Evolutionary conservation across 92 coral and sea anemone species (phyloP), one percentile per base, ranked within the genome.

Genomic region (Epizoanthus illoricatus): DNA sequence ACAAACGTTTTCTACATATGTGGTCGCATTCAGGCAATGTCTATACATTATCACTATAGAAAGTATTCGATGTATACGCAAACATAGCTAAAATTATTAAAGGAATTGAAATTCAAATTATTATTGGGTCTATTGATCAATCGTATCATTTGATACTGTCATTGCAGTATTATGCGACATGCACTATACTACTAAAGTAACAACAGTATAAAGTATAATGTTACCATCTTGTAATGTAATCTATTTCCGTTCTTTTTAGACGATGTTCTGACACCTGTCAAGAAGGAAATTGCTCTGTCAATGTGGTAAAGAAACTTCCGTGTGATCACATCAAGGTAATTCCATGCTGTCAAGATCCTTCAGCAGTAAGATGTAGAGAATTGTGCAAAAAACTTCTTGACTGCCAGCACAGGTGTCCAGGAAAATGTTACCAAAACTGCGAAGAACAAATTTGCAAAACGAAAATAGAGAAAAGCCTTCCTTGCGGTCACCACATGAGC

Each of bases 331-430:
- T 24, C 15, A 40, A 41, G 19, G 2, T 8, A 6, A 16, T 88
- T 69, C 55, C 41, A 2, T 85, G 91, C 75, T 73, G 65, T 7
- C 42, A 19, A 15, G 89, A 89, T 20, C 81, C 61, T 18, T 41
- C 47, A 36, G 7, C 17, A 12, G 66, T 74, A 13, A 28, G 5
- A 16, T 89, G 92, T 61, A 24, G 5, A 21, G 55, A 61, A 62
- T 59, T 65, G 9, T 85, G 89, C 20, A 20, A 69, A 20, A 81
- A 89, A 59, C 62, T 69, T 18, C 86, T 89, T 56, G 82, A 80
- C n/a, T 92, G 93, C 69, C 89, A 80, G 7, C 91, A 88, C 71
- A 24, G 18, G 5, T 88, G 91, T 73, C 73, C 74, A 42, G 85
- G 85, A 9, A 61, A 79, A 59, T 88, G 91, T 19, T 42, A 63